Percentiles rank a stretch among this genome's conserved stretches.
Evolutionary conservation across 2,888 invertebrate genomes (phyloP).

Genomic region (Eulithis testata): DNA sequence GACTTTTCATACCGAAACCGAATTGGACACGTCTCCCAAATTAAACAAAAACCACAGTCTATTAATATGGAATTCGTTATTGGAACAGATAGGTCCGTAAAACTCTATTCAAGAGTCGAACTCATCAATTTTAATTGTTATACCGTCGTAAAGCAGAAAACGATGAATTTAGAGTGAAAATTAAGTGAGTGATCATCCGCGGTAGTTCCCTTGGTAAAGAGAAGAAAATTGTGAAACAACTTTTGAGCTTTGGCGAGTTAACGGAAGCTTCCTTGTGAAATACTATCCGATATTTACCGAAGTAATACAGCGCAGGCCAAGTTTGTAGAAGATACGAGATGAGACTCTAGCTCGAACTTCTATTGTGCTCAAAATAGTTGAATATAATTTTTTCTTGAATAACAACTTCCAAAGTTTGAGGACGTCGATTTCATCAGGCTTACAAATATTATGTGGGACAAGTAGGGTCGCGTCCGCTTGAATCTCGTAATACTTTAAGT

Average conservation of each 20-base stretch:
- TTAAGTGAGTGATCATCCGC: slow-evolving; percentile 47
- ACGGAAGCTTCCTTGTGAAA: slow-evolving; percentile 62
- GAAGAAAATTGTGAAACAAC: slow-evolving; percentile 59
- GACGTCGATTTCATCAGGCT: slow-evolving; percentile 67
- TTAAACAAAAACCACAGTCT: slow-evolving; percentile 38
- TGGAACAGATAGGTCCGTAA: slow-evolving; percentile 33
- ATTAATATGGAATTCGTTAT: slow-evolving; percentile 41
- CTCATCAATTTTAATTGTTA: slow-evolving; percentile 45
- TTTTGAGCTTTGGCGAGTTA: slow-evolving; percentile 59
- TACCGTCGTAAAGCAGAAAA: slow-evolving; percentile 38
- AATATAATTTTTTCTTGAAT: slow-evolving; percentile 59
- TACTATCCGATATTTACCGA: slow-evolving; percentile 64
- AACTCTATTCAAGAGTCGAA: slow-evolving; percentile 38
- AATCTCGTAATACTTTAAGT: slow-evolving; percentile 79
- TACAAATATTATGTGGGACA: slow-evolving; percentile 70
- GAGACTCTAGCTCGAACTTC: slow-evolving; percentile 41
- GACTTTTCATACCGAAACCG: slow-evolving; percentile 19
- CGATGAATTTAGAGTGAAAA: slow-evolving; percentile 45
- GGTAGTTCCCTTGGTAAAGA: slow-evolving; percentile 38
- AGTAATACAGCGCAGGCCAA: slow-evolving; percentile 55
- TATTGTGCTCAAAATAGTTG: slow-evolving; percentile 53
- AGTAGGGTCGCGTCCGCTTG: slow-evolving; percentile 64
- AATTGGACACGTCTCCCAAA: slow-evolving; percentile 36
- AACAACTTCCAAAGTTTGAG: slow-evolving; percentile 64
- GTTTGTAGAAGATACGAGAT: slow-evolving; percentile 49